Conservation (phyloP, 2,113 vertebrate genomes). For the Chrysochloris asiatica region DNA sequence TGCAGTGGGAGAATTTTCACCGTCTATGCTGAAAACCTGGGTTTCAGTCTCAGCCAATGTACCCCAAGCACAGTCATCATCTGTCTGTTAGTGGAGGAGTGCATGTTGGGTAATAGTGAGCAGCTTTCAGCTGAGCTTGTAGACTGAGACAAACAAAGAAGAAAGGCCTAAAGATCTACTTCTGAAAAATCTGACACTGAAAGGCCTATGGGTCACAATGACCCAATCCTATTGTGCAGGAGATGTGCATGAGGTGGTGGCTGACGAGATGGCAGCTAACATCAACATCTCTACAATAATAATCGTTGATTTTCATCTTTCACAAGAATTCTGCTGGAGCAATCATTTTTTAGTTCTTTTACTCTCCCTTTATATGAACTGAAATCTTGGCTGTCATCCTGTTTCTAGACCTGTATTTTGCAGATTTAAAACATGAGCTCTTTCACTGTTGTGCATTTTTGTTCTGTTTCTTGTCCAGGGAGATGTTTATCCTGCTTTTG, state of each 20-base stretch:
- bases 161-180: not conserved
- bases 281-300: not conserved
- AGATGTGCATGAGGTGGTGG: not conserved
- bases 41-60: not conserved
- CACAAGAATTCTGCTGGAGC: not conserved
- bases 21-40: not conserved
- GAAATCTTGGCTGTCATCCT: not conserved
- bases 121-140: not conserved
- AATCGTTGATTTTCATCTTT: not conserved
- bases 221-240: not conserved
- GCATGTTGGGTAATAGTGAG: not conserved
- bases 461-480: slow-evolving; percentile 5
- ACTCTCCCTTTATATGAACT: not conserved
- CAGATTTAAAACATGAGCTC: not conserved
- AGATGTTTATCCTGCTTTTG: slow-evolving; percentile 27
- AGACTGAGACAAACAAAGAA: not conserved
- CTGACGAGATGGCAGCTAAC: not conserved
- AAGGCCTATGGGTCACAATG: not conserved
- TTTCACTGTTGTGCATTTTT: not conserved
- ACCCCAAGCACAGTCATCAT: not conserved
- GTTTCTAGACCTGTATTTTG: not conserved
- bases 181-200: not conserved
- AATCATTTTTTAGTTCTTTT: not conserved
- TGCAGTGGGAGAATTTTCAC: not conserved
- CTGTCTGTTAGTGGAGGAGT: not conserved